phyloP scores from a whole-genome alignment of 2,888 invertebrate species.

The Vanessa cardui region DNA sequence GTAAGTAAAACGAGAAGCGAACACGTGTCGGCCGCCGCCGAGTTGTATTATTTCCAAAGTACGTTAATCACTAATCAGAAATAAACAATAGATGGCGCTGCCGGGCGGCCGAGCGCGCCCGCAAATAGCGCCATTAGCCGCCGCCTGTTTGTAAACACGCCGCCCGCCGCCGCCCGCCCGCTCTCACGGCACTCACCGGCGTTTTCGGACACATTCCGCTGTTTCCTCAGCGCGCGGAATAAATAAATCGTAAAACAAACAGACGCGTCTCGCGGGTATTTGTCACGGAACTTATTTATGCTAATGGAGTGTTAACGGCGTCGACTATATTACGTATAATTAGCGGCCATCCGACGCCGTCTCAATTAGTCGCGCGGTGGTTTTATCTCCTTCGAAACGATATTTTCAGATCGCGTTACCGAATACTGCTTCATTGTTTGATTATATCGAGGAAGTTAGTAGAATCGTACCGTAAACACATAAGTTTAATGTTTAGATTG shows the following conservation, averaged over 20 bases:
- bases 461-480: no score
- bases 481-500: no score
- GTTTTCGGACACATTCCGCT: constrained; percentile 58
- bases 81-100: constrained; percentile 51
- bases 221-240: constrained; percentile 47
- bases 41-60: constrained; percentile 22
- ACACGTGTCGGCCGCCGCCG: constrained; percentile 6
- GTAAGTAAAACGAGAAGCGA: constrained; percentile 4
- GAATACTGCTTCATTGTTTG: not conserved
- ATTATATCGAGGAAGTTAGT: not conserved
- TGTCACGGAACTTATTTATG: constrained; percentile 70
- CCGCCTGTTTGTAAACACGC: constrained; percentile 66
- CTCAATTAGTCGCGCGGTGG: constrained; percentile 23
- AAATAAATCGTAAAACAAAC: constrained; percentile 54
- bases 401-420: constrained; percentile 5
- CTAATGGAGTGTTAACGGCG: constrained; percentile 71
- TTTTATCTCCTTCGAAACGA: constrained; percentile 4
- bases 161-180: constrained; percentile 6
- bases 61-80: constrained; percentile 38
- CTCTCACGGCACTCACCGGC: constrained; percentile 15
- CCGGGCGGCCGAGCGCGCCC: constrained; percentile 38
- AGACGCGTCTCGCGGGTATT: constrained; percentile 53
- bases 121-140: constrained; percentile 70
- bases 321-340: constrained; percentile 39
- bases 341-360: constrained; percentile 11